These are phyloP conservation scores for Amphilophus citrinellus DNA, from an alignment of 2,113 vertebrate genomes.

Conservation along the genomic window DNA sequence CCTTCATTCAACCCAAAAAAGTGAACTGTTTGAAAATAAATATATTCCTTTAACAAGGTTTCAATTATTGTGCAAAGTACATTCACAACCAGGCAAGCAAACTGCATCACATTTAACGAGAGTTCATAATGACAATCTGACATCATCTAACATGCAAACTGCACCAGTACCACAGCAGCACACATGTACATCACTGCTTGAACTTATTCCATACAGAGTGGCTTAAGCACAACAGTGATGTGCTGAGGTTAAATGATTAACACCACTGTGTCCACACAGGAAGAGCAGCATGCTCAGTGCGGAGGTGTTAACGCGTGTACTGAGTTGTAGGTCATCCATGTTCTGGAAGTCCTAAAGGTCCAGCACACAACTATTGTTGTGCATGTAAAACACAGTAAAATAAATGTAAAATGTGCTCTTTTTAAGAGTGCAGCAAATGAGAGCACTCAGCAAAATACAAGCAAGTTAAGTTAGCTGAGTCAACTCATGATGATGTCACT, in stretches of 20 bases:
- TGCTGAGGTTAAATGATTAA: neutral
- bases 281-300: neutral
- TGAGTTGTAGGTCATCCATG: neutral
- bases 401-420: neutral
- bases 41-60: neutral
- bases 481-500: neutral
- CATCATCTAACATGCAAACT: neutral
- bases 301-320: neutral
- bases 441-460: neutral
- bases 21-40: neutral
- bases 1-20: neutral
- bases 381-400: neutral
- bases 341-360: neutral
- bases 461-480: neutral
- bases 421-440: neutral
- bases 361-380: neutral
- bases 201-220: slow-evolving; percentile 17
- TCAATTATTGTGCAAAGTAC: neutral
- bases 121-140: neutral
- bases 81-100: neutral
- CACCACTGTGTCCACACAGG: neutral
- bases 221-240: neutral
- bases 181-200: neutral
- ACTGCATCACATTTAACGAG: neutral
- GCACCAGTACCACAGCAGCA: neutral